Evolutionary conservation across 2,888 invertebrate genomes (phyloP).

Genomic region (Cheiracanthium punctorium): DNA sequence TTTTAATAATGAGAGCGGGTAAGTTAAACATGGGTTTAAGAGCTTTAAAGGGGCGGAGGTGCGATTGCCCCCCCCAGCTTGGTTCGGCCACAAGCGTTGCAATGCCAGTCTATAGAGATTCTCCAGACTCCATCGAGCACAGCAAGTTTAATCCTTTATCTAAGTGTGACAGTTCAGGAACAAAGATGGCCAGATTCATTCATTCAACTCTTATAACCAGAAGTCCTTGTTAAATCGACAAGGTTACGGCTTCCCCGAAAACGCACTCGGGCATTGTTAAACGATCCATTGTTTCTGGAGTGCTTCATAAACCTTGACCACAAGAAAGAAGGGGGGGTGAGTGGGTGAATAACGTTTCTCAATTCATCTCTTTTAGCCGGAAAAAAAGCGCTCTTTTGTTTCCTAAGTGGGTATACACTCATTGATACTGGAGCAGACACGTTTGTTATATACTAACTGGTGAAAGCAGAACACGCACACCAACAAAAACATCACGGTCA

Average conservation of each 20-base stretch:
- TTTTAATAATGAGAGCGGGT: no score
- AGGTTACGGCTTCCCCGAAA: slow-evolving; percentile 4
- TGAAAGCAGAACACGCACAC: no score
- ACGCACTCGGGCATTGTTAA: not conserved
- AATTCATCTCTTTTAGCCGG: not conserved
- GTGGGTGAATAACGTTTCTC: not conserved
- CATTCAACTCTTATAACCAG: not conserved
- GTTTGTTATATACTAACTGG: no score
- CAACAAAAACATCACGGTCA: no score
- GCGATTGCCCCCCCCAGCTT: no score
- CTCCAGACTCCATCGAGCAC: no score
- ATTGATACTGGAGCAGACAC: not conserved
- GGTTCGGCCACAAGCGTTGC: no score
- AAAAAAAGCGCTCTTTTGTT: not conserved
- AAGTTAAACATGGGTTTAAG: no score
- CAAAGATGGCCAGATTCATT: not conserved
- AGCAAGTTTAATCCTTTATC: no score
- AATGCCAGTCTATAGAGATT: no score
- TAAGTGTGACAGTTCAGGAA: no score
- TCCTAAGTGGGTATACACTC: not conserved
- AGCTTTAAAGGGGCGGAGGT: no score
- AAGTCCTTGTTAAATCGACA: not conserved
- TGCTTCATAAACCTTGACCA: slow-evolving; percentile 9
- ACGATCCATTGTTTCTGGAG: not conserved
- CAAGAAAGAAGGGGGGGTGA: not conserved